These are phyloP conservation scores for Bembecia ichneumoniformis DNA, from an alignment of 2,888 invertebrate species.

Conservation along the genomic window DNA sequence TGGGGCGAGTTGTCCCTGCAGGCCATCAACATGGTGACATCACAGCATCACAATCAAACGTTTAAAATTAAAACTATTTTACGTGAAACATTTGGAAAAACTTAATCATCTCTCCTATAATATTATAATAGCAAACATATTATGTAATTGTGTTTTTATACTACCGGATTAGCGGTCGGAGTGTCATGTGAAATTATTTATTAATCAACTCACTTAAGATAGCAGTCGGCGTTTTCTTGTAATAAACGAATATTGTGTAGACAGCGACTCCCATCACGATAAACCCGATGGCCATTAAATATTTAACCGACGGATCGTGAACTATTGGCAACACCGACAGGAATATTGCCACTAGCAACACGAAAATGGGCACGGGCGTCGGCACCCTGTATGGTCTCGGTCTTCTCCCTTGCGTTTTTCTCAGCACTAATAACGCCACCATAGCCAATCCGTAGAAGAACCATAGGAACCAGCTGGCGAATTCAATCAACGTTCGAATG, in stretches of 20 bases:
- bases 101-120: too few relatives aligned
- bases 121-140: too few relatives aligned
- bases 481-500: slow-evolving; percentile 83
- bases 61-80: too few relatives aligned
- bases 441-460: slow-evolving; percentile 88
- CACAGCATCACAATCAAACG: too few relatives aligned
- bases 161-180: too few relatives aligned
- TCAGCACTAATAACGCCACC: slow-evolving; percentile 81
- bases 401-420: slow-evolving; percentile 77
- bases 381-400: slow-evolving; percentile 83
- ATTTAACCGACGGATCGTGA: slow-evolving; percentile 82
- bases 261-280: slow-evolving; percentile 78
- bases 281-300: slow-evolving; percentile 81
- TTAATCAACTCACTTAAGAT: slow-evolving; percentile 71
- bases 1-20: too few relatives aligned
- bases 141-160: too few relatives aligned
- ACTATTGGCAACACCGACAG: slow-evolving; percentile 82
- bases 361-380: slow-evolving; percentile 79
- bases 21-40: too few relatives aligned
- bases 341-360: slow-evolving; percentile 79
- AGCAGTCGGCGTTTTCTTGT: slow-evolving; percentile 73
- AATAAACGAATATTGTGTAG: slow-evolving; percentile 83
- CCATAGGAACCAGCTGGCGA: slow-evolving; percentile 91
- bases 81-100: too few relatives aligned
- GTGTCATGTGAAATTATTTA: too few relatives aligned